These are phyloP conservation scores for Orbicella faveolata DNA, from an alignment of 64 coral and sea anemone genomes.

Conservation along the genomic window DNA sequence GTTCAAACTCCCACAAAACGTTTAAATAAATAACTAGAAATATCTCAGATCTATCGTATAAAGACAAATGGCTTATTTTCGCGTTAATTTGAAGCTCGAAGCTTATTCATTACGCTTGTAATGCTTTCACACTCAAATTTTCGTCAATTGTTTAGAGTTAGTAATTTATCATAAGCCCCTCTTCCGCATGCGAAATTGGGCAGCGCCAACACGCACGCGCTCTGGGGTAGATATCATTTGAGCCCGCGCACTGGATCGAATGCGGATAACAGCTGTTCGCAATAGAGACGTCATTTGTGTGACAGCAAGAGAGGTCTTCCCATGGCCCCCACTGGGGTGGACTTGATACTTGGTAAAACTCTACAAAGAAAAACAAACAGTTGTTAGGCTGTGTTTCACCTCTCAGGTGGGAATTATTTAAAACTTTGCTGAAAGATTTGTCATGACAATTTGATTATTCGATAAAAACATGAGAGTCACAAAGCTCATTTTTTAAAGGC, in stretches of 20 bases:
- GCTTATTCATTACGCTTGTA: neutral
- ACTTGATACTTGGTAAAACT: slow-evolving; percentile 11
- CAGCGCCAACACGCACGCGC: slow-evolving; percentile 30
- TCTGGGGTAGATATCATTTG: slow-evolving; percentile 7
- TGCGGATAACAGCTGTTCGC: slow-evolving; percentile 1
- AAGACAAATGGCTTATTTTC: neutral
- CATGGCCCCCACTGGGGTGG: slow-evolving; percentile 10
- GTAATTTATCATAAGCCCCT: slow-evolving; percentile 3
- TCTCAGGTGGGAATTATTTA: no score
- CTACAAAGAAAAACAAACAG: neutral
- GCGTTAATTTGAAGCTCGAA: neutral
- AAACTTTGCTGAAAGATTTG: no score
- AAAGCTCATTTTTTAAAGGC: no score
- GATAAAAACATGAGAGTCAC: no score
- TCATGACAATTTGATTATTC: no score
- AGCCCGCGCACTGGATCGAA: slow-evolving; percentile 10
- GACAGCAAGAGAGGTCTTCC: slow-evolving; percentile 14
- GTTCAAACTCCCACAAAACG: neutral
- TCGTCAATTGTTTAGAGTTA: neutral
- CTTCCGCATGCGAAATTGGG: neutral
- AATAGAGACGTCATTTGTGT: neutral
- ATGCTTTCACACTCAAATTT: neutral
- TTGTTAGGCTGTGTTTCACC: neutral
- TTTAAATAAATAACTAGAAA: slow-evolving; percentile 32
- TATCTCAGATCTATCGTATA: neutral